Conservation (phyloP, 2,888 invertebrate genomes). For the Oligia strigilis region DNA sequence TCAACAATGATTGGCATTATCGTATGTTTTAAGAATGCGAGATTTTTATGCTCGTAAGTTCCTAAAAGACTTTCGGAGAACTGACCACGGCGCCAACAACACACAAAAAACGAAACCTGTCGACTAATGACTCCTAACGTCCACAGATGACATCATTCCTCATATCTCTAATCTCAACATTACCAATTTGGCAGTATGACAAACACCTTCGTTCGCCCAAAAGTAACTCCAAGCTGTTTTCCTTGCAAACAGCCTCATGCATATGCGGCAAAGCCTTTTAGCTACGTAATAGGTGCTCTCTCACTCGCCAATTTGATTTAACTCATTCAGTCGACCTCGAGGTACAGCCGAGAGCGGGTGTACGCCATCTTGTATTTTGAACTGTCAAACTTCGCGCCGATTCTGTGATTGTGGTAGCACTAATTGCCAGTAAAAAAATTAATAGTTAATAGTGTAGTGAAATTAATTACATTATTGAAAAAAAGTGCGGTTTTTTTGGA, state of each 20-base stretch:
- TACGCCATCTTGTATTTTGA: slow-evolving; percentile 78
- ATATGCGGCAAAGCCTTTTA: slow-evolving; percentile 79
- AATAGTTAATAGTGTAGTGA: slow-evolving; percentile 62
- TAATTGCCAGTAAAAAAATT: slow-evolving; percentile 63
- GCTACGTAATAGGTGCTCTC: slow-evolving; percentile 78
- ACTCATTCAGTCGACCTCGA: slow-evolving; percentile 88
- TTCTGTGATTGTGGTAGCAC: slow-evolving; percentile 71
- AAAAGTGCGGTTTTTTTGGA: slow-evolving; percentile 49
- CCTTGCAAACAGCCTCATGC: slow-evolving; percentile 86
- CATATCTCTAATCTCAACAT: slow-evolving; percentile 58
- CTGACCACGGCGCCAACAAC: slow-evolving; percentile 58
- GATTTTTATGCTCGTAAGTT: slow-evolving; percentile 42
- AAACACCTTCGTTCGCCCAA: slow-evolving; percentile 73
- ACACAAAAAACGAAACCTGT: slow-evolving; percentile 49
- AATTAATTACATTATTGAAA: slow-evolving; percentile 54
- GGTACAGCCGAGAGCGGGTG: slow-evolving; percentile 78
- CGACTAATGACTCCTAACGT: slow-evolving; percentile 56
- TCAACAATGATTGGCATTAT: slow-evolving; percentile 33
- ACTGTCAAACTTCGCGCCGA: slow-evolving; percentile 83
- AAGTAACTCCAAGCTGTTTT: slow-evolving; percentile 81
- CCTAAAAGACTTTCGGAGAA: slow-evolving; percentile 50
- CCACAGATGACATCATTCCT: slow-evolving; percentile 64
- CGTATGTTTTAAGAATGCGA: slow-evolving; percentile 25
- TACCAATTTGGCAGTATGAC: slow-evolving; percentile 70
- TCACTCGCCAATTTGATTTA: slow-evolving; percentile 78